A percentile compares a stretch with the other conserved stretches of the same genome.
Conservation (phyloP, 2,797 vertebrate genomes). For the Leuciscus waleckii region DNA sequence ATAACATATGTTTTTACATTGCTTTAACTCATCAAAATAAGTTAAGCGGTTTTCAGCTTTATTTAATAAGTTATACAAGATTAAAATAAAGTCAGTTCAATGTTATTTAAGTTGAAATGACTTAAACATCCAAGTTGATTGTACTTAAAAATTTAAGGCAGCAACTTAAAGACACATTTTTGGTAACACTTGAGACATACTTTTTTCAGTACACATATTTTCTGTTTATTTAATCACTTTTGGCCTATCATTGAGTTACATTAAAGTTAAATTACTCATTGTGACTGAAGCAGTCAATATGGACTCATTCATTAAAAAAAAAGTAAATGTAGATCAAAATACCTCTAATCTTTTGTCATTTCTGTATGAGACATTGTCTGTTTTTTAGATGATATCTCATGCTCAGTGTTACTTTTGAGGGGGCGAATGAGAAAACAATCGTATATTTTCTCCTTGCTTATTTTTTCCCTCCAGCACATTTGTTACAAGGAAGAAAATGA, state of each 20-base stretch:
- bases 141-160: too few relatives aligned
- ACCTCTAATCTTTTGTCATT: conserved; percentile 27
- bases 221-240: not conserved
- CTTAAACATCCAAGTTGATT: too few relatives aligned
- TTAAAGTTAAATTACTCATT: not conserved
- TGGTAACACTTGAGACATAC: not conserved
- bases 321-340: not conserved
- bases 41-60: too few relatives aligned
- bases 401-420: conserved; percentile 47
- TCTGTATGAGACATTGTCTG: conserved; percentile 52
- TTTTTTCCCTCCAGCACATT: conserved; percentile 60
- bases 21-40: too few relatives aligned
- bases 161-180: not conserved
- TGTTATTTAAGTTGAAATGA: too few relatives aligned
- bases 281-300: not conserved
- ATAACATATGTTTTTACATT: too few relatives aligned
- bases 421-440: conserved; percentile 44
- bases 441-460: conserved; percentile 17
- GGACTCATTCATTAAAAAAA: too few relatives aligned
- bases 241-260: not conserved
- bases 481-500: conserved; percentile 78
- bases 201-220: not conserved
- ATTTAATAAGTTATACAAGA: too few relatives aligned
- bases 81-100: too few relatives aligned
- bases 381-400: conserved; percentile 7